These are phyloP conservation scores for Indicator indicator DNA, from an alignment of 2,113 vertebrate genomes.

Conservation along the genomic window DNA sequence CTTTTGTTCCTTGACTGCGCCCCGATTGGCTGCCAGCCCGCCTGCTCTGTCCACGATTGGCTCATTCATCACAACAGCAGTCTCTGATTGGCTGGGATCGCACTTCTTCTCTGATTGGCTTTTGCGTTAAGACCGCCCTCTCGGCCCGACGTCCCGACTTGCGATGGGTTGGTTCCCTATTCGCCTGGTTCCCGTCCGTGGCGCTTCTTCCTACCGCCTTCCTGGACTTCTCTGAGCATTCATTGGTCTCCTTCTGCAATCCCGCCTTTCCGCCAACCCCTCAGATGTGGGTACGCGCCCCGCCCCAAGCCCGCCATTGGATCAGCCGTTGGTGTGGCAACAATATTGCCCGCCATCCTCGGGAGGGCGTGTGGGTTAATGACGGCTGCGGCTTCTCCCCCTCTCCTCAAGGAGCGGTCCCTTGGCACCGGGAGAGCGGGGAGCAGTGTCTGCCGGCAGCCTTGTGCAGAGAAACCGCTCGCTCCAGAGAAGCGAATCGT, in stretches of 20 bases:
- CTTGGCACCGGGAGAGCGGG: not conserved
- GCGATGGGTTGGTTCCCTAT: not conserved
- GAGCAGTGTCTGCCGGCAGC: rapidly evolving
- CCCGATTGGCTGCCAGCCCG: not conserved
- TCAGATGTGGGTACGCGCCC: not conserved
- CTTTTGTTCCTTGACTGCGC: constrained; percentile 52
- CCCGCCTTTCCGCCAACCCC: not conserved
- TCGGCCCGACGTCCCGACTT: not conserved
- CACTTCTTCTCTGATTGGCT: not conserved
- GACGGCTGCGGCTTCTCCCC: rapidly evolving
- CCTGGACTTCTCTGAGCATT: not conserved
- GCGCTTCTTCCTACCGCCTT: not conserved
- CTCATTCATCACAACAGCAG: rapidly evolving
- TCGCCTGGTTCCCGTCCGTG: no score
- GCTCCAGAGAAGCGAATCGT: not conserved
- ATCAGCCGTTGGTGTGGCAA: not conserved
- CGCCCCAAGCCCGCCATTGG: not conserved
- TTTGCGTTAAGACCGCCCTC: not conserved
- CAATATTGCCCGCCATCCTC: not conserved
- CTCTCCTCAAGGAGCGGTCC: not conserved
- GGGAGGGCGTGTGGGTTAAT: not conserved
- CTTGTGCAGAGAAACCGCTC: not conserved
- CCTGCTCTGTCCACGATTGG: not conserved
- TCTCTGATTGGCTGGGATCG: not conserved
- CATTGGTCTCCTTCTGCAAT: not conserved